Base-by-base conservation (phyloP, 2,113 vertebrate species). In the Tetrao urogallus region DNA sequence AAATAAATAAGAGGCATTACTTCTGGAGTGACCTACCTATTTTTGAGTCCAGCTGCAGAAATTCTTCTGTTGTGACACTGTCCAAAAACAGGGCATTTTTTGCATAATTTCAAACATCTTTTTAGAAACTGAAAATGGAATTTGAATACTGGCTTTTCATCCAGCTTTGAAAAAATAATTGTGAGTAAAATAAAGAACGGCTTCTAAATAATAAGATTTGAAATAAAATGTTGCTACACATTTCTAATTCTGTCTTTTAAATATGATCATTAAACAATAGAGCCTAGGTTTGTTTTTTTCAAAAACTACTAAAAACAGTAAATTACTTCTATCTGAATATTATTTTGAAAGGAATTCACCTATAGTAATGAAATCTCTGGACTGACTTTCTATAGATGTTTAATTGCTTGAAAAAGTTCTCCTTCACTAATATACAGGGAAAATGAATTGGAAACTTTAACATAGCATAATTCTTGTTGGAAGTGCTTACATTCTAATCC, bases 401-500 rank as follows among this genome's bases (percentile, higher is more conserved):
- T 83, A 88, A 90, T 21, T 91, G 69, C 86, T 56, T 83, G 60
- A 86, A 85, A 63, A 84, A 79, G 6, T 93, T 93, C 75, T 56
- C 75, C 28, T 77, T 92, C 38, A 32, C 54, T 63, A 73, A 82
- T 56, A 76, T 10, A 66, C 17, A 72, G 79, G 38, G 34, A 87
- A 91, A 92, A 60, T 34, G 88, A 93, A 91, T 40, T 91, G 57
- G 24, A 92, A 91, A 82, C 19, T n/a, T 70, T 58, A 94, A 58
- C 25, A 34, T 30, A 84, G 61, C 7, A 47, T 70, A 82, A 79
- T 80, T 93, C 57, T 74, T 91, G 18, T 25, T 92, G 60, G 67
- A 93, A 80, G 10, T 60, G 56, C 69, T 89, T 85, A 60, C 25
- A 38, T 28, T 77, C 54, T 48, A 76, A 87, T 87, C 56, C 54